Evolutionary conservation across 2,113 vertebrate genomes (phyloP), one percentile per base, ranked within the genome.

Genomic region (Lota lota): DNA sequence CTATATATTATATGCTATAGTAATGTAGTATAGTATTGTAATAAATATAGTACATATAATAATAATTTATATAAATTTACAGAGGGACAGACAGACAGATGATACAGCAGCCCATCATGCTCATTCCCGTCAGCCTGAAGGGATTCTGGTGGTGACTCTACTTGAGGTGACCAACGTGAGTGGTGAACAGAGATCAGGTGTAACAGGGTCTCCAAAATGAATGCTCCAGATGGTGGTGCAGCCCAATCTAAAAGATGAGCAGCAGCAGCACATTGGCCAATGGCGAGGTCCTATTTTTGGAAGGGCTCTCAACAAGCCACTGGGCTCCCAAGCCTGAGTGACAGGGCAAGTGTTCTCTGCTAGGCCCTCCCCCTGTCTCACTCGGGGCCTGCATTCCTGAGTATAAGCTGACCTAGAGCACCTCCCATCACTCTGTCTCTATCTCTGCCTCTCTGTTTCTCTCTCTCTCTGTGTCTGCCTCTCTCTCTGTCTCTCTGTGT

Each of bases 311-410:
- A 88, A 74, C 84, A 5, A 61, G 72, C 80, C 80, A 68, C 69
- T 69, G 53, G 79, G 40, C 70, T 66, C 81, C 85, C 33, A 77
- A 85, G 78, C 67, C 80, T 91, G 92, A 93, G 84, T 91, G 92
- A 92, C 89, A 90, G 90, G 86, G 89, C 92, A 93, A 89, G 90
- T 93, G 92, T 91, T 88, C 64, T 88, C 64, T 17, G 24, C 65
- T 67, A 74, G 77, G 73, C 82, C 72, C 86, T 83, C 80, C 82
- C 89, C 85, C 82, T 89, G 33, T 8, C 73, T 85, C 84, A 54
- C 81, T 80, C 85, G 73, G 74, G 71, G 72, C 72, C 76, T 74
- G 80, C 86, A 93, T 93, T 92, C 89, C 86, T 88, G 86, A 57
- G 81, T 81, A 87, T 89, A 91, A 91, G 88, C 88, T 88, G 84